Evolutionary conservation across 1,140 invertebrate genomes (phyloP), one percentile per base, ranked within the genome.

Genomic region (Euglossa dilemma): DNA sequence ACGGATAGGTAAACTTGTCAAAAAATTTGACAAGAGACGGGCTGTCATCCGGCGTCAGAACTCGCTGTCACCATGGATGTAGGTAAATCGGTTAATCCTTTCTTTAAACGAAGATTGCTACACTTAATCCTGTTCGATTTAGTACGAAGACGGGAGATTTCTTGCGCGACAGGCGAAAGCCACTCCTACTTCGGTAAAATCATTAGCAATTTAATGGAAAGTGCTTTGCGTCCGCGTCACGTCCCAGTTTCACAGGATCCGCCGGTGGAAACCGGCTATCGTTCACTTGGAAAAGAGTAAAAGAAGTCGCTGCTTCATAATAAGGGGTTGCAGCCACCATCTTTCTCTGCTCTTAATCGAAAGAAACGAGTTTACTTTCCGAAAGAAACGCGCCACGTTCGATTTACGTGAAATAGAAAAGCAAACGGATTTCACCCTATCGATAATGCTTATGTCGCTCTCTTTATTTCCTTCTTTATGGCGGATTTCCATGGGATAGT

Each of bases 201-300:
- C 66, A 87, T 88, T 85, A 87, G 72, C 64, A 85, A 87, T 90
- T 90, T 88, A 81, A 85, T 83, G 88, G 70, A 87, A 80, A 80
- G 45, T 77, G 47, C 50, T 47, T 45, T 47, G 74, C 57, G 45
- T 76, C 56, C 20, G 12, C 36, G 64, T 85, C 36, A 63, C 67
- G 61, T 67, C 59, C 81, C 69, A 79, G 80, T 81, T 75, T 85
- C 59, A 54, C 20, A 70, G 61, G 57, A 56, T 72, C 76, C 50
- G n/a, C 54, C 36, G 50, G 25, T 71, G 64, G 59, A 77, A 85
- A 83, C 50, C 75, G 56, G 9, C 59, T 61, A 20, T 16, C 25
- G 20, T 28, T 50, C 57, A 25, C 18, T 18, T 28, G 57, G 52
- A 61, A 52, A 63, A 57, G 25, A 82, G 45, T 43, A 77, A 56